These are phyloP conservation scores for Ctenoplectra terminalis DNA, from an alignment of 1,140 invertebrate species.

Conservation along the genomic window DNA sequence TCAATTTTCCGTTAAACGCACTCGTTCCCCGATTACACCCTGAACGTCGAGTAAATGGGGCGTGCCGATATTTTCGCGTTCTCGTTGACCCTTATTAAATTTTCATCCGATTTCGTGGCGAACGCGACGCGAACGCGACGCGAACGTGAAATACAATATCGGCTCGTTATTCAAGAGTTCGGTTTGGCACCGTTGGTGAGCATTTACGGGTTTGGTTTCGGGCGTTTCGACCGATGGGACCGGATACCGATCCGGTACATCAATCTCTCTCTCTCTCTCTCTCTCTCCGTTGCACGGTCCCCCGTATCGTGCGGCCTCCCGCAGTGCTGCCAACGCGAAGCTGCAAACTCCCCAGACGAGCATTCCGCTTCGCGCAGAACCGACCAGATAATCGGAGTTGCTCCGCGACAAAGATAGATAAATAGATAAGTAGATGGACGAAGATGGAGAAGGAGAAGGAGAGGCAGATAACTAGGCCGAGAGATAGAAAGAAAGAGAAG, in stretches of 20 bases:
- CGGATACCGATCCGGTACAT: not conserved
- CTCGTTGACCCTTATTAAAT: constrained; percentile 28
- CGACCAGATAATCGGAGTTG: constrained; percentile 21
- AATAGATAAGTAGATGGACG: constrained; percentile 50
- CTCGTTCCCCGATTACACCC: constrained; percentile 3
- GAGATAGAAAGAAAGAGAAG: constrained; percentile 2
- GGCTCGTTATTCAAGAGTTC: not conserved
- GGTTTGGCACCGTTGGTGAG: too few species aligned
- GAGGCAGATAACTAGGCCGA: constrained; percentile 43
- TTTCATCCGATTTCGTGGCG: not conserved
- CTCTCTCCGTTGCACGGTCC: not conserved
- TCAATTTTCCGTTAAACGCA: constrained; percentile 31
- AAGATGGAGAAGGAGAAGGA: constrained; percentile 17
- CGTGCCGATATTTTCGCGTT: constrained; percentile 4
- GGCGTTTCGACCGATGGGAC: not conserved
- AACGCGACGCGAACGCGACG: not conserved
- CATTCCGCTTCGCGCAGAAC: constrained; percentile 7
- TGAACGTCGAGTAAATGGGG: constrained; percentile 10
- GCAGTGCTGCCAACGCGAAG: constrained; percentile 19
- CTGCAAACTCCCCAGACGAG: constrained; percentile 1
- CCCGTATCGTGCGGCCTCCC: not conserved
- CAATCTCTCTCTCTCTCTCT: not conserved
- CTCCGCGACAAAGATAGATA: constrained; percentile 40
- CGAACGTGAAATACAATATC: not conserved
- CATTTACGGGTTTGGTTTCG: not conserved